A percentile compares a stretch with the other conserved stretches of the same genome.
phyloP scores from a whole-genome alignment of 2,888 invertebrate genomes.

The Amphipoea lucens region DNA sequence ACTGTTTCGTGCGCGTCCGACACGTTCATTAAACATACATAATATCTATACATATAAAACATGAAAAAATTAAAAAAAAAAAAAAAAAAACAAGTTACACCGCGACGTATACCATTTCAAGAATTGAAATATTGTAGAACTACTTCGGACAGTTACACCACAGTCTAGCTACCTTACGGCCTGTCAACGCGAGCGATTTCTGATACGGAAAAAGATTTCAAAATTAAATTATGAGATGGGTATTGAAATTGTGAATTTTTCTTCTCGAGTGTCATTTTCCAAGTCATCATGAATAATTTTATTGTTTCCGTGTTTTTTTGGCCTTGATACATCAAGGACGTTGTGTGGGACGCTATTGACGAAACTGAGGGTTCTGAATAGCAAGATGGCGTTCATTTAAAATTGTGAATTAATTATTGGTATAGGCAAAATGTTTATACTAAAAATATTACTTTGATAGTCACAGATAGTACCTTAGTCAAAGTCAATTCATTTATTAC shows the following conservation, averaged over 20 bases:
- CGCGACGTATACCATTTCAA: background rate
- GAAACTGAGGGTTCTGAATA: background rate
- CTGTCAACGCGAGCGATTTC: too few species aligned
- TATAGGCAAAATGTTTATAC: background rate
- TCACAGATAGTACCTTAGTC: background rate
- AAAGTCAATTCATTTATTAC: background rate
- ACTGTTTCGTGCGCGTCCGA: background rate
- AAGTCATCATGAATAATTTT: background rate
- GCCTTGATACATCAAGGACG: background rate
- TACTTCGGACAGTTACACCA: background rate
- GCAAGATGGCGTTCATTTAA: background rate
- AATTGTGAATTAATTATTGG: background rate
- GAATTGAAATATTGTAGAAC: background rate
- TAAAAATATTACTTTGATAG: background rate
- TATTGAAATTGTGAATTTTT: background rate
- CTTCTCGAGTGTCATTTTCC: background rate
- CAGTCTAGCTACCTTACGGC: slow-evolving; percentile 14
- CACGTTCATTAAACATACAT: background rate
- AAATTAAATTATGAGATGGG: background rate
- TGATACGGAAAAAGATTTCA: background rate
- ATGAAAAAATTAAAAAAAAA: background rate
- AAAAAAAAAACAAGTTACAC: background rate
- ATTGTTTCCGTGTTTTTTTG: background rate
- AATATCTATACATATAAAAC: background rate
- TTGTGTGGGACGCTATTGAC: too few species aligned